Conservation (phyloP, 2,113 vertebrate genomes). For the Scartelaos histophorus region DNA sequence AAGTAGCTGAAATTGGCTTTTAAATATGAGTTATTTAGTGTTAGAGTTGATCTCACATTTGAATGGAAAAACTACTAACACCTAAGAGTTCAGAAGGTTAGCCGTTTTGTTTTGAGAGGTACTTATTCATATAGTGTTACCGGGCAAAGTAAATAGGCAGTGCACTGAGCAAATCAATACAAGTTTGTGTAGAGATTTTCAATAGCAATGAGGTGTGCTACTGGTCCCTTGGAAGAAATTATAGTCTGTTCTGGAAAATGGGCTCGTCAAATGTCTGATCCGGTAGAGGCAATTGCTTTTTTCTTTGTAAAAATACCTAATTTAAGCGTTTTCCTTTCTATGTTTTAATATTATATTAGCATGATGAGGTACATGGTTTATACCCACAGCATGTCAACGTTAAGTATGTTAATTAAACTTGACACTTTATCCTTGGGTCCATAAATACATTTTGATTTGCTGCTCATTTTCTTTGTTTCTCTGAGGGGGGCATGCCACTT, state of each 20-base stretch:
- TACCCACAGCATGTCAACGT: not conserved
- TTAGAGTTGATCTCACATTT: constrained; percentile 3
- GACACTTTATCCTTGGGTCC: not conserved
- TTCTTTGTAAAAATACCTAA: no score
- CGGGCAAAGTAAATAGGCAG: not conserved
- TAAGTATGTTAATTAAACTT: constrained; percentile 1
- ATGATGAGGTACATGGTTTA: not conserved
- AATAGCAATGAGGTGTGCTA: not conserved
- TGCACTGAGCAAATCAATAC: not conserved
- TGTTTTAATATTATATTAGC: not conserved
- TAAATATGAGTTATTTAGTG: constrained; percentile 2
- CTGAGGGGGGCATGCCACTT: not conserved
- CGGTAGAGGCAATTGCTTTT: not conserved
- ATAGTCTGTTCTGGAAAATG: not conserved
- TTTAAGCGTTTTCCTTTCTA: not conserved
- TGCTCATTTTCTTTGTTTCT: not conserved
- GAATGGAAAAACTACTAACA: not conserved
- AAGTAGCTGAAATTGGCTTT: constrained; percentile 1
- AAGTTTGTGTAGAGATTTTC: not conserved
- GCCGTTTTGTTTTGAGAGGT: not conserved
- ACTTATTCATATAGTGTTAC: not conserved
- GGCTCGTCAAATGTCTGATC: not conserved
- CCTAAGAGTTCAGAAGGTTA: not conserved
- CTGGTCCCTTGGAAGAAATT: not conserved
- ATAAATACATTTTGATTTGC: not conserved